These are phyloP conservation scores for Temnothorax curvispinosus DNA, from an alignment of 1,140 invertebrate species.

Conservation along the genomic window DNA sequence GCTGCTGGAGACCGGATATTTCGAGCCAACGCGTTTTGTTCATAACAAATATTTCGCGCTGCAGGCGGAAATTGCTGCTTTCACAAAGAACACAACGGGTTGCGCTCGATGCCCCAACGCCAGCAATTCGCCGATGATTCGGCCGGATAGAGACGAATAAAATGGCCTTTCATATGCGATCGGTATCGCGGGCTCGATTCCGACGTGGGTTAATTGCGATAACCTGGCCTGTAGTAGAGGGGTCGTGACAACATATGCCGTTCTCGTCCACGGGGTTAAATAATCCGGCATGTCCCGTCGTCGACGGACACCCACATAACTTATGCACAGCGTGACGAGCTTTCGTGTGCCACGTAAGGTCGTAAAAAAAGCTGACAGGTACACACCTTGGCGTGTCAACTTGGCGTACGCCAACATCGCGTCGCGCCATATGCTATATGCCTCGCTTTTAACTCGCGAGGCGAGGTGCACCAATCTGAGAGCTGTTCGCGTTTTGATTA, in stretches of 20 bases:
- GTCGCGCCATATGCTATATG: conserved; percentile 74
- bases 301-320: conserved; percentile 27
- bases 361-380: conserved; percentile 57
- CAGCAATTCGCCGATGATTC: not conserved
- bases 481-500: conserved; percentile 64
- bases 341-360: conserved; percentile 72
- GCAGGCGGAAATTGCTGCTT: conserved; percentile 38
- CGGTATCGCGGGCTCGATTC: conserved; percentile 68
- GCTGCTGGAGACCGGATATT: conserved; percentile 29
- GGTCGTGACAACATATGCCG: conserved; percentile 61
- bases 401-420: conserved; percentile 10
- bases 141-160: conserved; percentile 45
- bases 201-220: conserved; percentile 77
- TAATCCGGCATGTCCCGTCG: conserved; percentile 71
- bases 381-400: conserved; percentile 52
- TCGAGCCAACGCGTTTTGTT: conserved; percentile 20
- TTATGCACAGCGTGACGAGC: conserved; percentile 58
- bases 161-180: conserved; percentile 64
- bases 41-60: conserved; percentile 52
- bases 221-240: conserved; percentile 61
- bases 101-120: not conserved
- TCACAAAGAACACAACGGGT: conserved; percentile 31
- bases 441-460: conserved; percentile 55
- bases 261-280: conserved; percentile 64
- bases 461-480: conserved; percentile 65